Conservation (phyloP, 2,888 invertebrate species). For the Archaeoteleia sp. region DNA sequence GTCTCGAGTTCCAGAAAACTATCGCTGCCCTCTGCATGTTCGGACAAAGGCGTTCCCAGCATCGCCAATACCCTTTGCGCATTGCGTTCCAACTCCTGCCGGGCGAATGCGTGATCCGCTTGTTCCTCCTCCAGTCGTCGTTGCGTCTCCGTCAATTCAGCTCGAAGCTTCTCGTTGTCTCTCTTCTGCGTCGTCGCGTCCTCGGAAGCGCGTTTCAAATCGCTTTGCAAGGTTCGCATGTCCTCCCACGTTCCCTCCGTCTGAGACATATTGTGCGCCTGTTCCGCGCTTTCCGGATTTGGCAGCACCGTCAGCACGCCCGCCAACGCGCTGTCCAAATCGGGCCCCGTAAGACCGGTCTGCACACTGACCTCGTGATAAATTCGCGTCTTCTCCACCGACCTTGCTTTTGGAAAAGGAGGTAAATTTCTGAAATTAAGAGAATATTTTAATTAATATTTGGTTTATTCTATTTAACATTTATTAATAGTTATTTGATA, state of each 20-base stretch:
- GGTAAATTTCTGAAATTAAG: constrained; percentile 73
- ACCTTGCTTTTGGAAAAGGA: constrained; percentile 75
- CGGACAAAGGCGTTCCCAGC: constrained; percentile 73
- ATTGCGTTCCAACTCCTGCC: constrained; percentile 84
- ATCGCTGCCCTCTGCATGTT: constrained; percentile 78
- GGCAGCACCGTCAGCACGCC: constrained; percentile 75
- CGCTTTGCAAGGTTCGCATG: constrained; percentile 78
- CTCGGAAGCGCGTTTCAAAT: constrained; percentile 77
- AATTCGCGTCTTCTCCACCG: constrained; percentile 79
- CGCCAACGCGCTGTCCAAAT: constrained; percentile 83
- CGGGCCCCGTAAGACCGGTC: constrained; percentile 83
- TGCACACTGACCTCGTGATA: constrained; percentile 88
- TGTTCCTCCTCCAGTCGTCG: constrained; percentile 81
- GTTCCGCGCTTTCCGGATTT: constrained; percentile 74
- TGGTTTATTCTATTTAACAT: too few species aligned
- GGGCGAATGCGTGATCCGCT: constrained; percentile 83
- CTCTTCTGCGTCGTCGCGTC: constrained; percentile 61
- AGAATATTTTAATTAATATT: too few species aligned
- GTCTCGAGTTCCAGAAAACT: constrained; percentile 86
- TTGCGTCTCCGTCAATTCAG: constrained; percentile 78
- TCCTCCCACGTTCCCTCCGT: constrained; percentile 82
- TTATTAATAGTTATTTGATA: too few species aligned
- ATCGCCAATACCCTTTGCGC: constrained; percentile 82
- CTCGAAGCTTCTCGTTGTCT: constrained; percentile 79
- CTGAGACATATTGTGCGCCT: constrained; percentile 78